Conservation (phyloP, 2,113 vertebrate species). For the Rhizomys pruinosus region DNA sequence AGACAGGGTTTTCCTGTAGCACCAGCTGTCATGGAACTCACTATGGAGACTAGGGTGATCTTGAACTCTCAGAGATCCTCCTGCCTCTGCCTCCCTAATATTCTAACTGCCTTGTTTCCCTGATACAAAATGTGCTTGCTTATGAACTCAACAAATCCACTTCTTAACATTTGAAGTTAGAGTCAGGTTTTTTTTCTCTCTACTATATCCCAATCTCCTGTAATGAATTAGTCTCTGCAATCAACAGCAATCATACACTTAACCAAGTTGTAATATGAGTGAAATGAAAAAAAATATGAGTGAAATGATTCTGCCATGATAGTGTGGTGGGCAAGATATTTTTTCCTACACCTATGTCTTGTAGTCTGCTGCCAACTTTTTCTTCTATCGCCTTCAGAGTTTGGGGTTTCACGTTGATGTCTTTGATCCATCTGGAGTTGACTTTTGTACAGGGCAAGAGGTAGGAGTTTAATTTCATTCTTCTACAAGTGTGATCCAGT, state of each 20-base stretch:
- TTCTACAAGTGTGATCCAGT: no score
- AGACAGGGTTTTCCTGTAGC: neutral
- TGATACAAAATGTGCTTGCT: neutral
- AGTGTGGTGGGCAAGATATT: neutral
- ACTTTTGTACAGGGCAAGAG: no score
- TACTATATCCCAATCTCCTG: neutral
- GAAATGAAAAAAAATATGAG: neutral
- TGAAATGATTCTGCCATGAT: neutral
- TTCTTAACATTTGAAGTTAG: neutral
- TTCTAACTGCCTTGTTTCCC: neutral
- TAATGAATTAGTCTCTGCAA: constrained; percentile 26
- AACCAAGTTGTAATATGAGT: neutral
- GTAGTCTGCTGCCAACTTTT: no score
- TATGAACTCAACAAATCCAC: constrained; percentile 41
- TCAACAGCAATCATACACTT: neutral
- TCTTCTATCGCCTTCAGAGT: no score
- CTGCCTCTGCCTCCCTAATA: no score
- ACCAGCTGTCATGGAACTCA: no score
- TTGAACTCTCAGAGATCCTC: no score
- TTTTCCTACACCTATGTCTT: no score
- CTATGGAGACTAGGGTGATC: no score
- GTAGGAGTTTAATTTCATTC: no score
- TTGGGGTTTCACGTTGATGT: no score
- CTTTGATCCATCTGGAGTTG: no score
- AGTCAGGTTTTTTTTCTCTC: neutral